Evolutionary conservation across 2,888 invertebrate genomes (phyloP).

Genomic region (Griposia aprilina): DNA sequence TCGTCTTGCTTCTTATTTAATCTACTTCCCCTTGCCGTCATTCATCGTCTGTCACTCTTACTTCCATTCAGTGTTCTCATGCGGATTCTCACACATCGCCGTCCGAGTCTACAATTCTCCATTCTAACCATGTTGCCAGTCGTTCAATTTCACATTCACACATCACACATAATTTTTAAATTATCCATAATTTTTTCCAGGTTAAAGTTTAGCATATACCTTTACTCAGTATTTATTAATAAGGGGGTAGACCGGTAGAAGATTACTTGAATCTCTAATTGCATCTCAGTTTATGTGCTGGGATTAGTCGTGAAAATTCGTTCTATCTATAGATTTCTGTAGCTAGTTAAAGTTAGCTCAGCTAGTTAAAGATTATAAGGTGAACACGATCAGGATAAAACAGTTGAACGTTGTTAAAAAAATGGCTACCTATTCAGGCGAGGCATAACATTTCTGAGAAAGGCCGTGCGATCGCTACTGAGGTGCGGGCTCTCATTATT

Average conservation of each 20-base stretch:
- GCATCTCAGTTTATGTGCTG: background rate
- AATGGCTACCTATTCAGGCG: constrained; percentile 18
- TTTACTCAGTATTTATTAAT: background rate
- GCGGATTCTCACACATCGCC: too few species aligned
- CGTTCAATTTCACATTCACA: background rate
- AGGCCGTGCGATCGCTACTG: constrained; percentile 29
- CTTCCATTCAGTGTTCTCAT: background rate
- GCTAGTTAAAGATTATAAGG: constrained; percentile 15
- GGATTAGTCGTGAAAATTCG: background rate
- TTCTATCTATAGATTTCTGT: background rate
- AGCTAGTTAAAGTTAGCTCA: background rate
- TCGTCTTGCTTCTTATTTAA: background rate
- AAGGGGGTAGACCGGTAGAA: accelerated
- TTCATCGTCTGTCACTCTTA: background rate
- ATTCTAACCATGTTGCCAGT: background rate
- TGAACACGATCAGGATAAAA: constrained; percentile 25
- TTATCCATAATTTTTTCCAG: background rate
- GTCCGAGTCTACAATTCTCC: background rate
- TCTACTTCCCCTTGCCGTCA: background rate
- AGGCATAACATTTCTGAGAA: constrained; percentile 38
- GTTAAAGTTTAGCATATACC: background rate
- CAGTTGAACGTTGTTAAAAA: constrained; percentile 25
- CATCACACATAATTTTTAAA: background rate
- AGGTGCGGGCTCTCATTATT: constrained; percentile 42
- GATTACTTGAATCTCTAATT: background rate